Evolutionary conservation across 2,797 vertebrate species (phyloP).

Genomic region (Melanotaenia trifasciata): DNA sequence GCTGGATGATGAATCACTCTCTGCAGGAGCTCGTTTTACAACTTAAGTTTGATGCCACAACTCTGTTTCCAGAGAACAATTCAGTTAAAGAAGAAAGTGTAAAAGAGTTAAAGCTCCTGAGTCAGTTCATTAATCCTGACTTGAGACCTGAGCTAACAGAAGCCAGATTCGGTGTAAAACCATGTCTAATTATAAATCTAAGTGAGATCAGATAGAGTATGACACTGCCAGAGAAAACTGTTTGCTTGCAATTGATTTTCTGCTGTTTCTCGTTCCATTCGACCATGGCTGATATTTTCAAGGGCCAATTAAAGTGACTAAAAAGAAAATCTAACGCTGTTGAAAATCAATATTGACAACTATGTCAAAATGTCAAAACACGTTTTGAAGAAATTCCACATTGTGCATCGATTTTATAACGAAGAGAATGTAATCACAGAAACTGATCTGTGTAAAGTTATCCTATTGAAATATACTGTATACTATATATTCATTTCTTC

Average conservation of each 20-base stretch:
- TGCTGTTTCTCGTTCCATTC: constrained; percentile 38
- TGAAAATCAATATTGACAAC: constrained; percentile 53
- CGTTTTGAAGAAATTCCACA: constrained; percentile 15
- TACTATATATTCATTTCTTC: constrained; percentile 26
- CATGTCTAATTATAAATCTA: constrained; percentile 2
- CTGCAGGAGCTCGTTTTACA: constrained; percentile 6
- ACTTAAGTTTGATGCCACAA: not conserved
- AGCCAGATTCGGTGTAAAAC: constrained; percentile 24
- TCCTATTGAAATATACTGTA: not conserved
- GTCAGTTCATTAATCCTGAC: not conserved
- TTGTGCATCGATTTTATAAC: constrained; percentile 32
- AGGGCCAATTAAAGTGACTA: constrained; percentile 59
- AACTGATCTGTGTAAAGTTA: constrained; percentile 19
- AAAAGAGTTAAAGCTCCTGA: not conserved
- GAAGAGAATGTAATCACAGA: constrained; percentile 36
- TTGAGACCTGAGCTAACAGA: constrained; percentile 4
- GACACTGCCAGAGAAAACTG: constrained; percentile 19
- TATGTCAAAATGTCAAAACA: constrained; percentile 59
- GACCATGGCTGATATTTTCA: constrained; percentile 47
- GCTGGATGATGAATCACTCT: constrained; percentile 35
- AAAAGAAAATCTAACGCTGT: constrained; percentile 49
- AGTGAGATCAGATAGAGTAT: constrained; percentile 11
- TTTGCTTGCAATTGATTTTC: constrained; percentile 63
- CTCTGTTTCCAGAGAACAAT: constrained; percentile 5
- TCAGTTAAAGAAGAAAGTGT: not conserved